Base-by-base conservation (phyloP, 23 tunicate genomes). In the Halocynthia aurantium region DNA sequence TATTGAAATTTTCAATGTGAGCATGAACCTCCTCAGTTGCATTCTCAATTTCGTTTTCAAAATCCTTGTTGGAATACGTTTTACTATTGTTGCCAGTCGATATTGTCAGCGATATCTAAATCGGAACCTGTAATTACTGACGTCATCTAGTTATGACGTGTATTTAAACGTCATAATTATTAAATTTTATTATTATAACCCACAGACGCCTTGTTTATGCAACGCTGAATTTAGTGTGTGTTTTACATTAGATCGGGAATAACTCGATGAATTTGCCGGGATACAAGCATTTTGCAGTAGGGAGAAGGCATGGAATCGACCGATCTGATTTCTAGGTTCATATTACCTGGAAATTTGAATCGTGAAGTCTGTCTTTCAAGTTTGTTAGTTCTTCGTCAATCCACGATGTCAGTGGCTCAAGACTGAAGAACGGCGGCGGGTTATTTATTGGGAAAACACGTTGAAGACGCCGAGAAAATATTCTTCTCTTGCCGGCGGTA, bases 101-200 rank as follows among this genome's bases (percentile, higher is more conserved):
- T 40, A 71, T 71, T 53, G 76, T 44, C 49, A 71, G 51, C 31
- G 76, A n/a, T 5, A 51, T 44, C 76, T 71, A 50, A n/a, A 71
- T 44, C 19, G 17, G 20, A 68, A n/a, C 2, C 2, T n/a, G 15
- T 58, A 58, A 13, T 4, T 58, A 58, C 2, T 58, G 63, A 58
- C 63, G 17, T 5, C 15, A 58, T 15, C 44, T 0, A 31, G 44
- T 31, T 0, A 31, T 1, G 44, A 31, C 44, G 44, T 31, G 4
- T 4, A 31, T 31, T 4, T 31, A 31, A 31, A 31, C 44, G 44
- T 31, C 44, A 31, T 31, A 4, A 31, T 31, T 31, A 4, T 0
- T 31, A 31, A 31, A 31, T 0, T 1, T 1, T 1, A 31, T 31
- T 31, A 31, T 1, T 31, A 31, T 31, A 1, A 31, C 44, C 44